Base-by-base conservation (phyloP, 2,888 invertebrate genomes). In the Miltochrista miniata region DNA sequence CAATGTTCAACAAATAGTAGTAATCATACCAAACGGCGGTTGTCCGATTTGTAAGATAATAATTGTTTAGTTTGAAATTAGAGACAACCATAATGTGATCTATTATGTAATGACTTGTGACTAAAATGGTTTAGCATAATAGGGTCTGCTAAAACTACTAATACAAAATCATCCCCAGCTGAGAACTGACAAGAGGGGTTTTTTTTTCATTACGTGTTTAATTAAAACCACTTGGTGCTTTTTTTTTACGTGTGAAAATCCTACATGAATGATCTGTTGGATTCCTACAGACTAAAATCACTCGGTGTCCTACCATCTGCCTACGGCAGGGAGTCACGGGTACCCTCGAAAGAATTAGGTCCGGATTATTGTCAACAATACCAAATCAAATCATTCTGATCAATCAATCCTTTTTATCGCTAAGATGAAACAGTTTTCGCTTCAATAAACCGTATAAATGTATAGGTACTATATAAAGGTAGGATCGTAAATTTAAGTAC, bases 381-480 rank as follows among this genome's bases (percentile, higher is more conserved):
- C n/a, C n/a, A n/a, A n/a, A n/a, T n/a, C n/a, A n/a, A n/a, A n/a
- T n/a, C n/a, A n/a, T n/a, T n/a, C n/a, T n/a, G n/a, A n/a, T n/a
- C n/a, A n/a, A n/a, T n/a, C n/a, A n/a, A n/a, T n/a, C n/a, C n/a
- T n/a, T 13, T 13, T 12, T 13, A 29, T 1, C 7, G 14, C 11
- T 31, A 11, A 13, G 7, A 33, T 13, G 18, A 59, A 59, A 24
- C 18, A 43, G 41, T 53, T 59, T 54, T 54, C 56, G 54, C 44
- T 50, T 45, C 36, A 42, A 53, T 65, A 56, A 66, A 62, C 56
- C 61, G 50, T 46, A 52, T 18, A 41, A 36, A 29, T 51, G 51
- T 49, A 44, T 65, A 53, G n/a, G 5, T n/a, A 5, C 57, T 62
- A 63, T 49, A 41, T 52, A 63, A 60, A 63, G 59, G 56, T 59